Base-by-base conservation (phyloP, 1,140 invertebrate species). In the Psix sp. region DNA sequence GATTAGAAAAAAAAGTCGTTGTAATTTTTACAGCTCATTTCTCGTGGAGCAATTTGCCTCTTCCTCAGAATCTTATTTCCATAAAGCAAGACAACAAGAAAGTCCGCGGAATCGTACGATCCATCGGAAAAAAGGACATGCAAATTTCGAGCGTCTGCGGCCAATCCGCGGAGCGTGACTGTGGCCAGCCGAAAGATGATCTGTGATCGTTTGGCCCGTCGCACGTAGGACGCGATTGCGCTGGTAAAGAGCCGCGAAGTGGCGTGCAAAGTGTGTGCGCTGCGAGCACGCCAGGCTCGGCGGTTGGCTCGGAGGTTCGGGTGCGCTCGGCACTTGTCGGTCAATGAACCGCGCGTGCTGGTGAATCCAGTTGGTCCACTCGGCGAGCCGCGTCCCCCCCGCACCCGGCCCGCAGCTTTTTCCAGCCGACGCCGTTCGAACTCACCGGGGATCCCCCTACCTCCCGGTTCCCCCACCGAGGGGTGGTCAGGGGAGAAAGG, bases 321-420 rank as follows among this genome's bases (percentile, higher is more conserved):
- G 83, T 80, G 82, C 85, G 82, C 88, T 86, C 87, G 86, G 87
- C 85, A 88, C 87, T 88, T 84, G 83, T 87, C 87, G 86, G 86
- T 87, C 87, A 87, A 86, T 86, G 84, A 87, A 87, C 85, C 77
- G 80, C 77, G 76, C 77, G 78, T 77, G 82, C 76, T 83, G 84
- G 84, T 84, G 84, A 87, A 87, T 84, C 84, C 84, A 86, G 86
- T 87, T 86, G 84, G 86, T 87, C 86, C 84, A 85, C 86, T 86
- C 82, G 77, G 81, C 80, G 74, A 79, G 79, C 84, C 82, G 84
- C 85, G 81, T 80, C 84, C 80, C 81, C 65, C 76, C 45, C 57
- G 73, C 78, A 78, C 83, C 82, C 82, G 74, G 78, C 20, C 40
- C 33, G 11, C 33, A 6, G 16, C 57, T 54, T 62, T 65, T 62